Conservation (phyloP, 1,140 invertebrate genomes). For the Drosophila fuyamai region DNA sequence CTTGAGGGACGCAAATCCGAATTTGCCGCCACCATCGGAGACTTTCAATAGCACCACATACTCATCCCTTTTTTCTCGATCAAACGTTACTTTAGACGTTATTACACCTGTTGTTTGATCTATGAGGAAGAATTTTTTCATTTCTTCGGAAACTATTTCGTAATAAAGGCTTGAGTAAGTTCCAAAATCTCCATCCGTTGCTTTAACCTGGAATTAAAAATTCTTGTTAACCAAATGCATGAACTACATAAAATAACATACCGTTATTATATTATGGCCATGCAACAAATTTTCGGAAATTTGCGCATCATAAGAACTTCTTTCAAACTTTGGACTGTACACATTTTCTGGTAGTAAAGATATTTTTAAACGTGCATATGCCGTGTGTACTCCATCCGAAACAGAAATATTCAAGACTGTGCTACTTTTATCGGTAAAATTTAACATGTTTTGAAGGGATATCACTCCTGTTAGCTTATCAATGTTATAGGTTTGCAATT, state of each 20-base stretch:
- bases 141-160: conserved; percentile 91
- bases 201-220: conserved; percentile 87
- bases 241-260: conserved; percentile 12
- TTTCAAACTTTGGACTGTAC: conserved; percentile 91
- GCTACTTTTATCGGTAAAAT: conserved; percentile 86
- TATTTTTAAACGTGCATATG: conserved; percentile 92
- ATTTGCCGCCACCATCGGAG: conserved; percentile 93
- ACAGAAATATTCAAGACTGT: conserved; percentile 94
- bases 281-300: conserved; percentile 92
- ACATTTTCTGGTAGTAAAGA: conserved; percentile 92
- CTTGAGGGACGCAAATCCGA: conserved; percentile 91
- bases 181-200: conserved; percentile 92
- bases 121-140: conserved; percentile 92
- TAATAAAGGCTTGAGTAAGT: conserved; percentile 93
- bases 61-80: conserved; percentile 90
- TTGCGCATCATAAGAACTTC: conserved; percentile 90
- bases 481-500: conserved; percentile 93
- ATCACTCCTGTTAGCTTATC: conserved; percentile 89
- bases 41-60: conserved; percentile 94
- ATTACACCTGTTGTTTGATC: conserved; percentile 92
- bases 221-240: neutral
- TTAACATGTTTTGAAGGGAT: conserved; percentile 87
- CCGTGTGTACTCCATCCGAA: conserved; percentile 96
- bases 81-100: conserved; percentile 90
- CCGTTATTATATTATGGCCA: conserved; percentile 86